Conservation (phyloP, 2,113 vertebrate genomes). For the Tylochromis polylepis region DNA sequence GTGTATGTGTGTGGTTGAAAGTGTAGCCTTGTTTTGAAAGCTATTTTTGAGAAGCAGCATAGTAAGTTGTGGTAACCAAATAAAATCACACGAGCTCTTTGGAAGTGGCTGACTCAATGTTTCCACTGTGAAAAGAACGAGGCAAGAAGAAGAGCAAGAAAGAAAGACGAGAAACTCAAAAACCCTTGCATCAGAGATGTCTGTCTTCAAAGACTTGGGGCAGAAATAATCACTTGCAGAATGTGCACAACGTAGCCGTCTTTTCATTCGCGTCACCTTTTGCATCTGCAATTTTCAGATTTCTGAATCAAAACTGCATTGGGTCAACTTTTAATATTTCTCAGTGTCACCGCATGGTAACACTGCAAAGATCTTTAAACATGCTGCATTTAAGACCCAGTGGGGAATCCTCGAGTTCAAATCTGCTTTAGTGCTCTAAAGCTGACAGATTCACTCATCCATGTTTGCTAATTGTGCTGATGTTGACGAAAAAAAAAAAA, state of each 20-base stretch:
- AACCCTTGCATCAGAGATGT: neutral
- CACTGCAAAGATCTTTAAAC: rapidly evolving
- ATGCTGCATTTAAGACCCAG: neutral
- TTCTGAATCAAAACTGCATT: neutral
- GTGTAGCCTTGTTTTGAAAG: constrained; percentile 43
- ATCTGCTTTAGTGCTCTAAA: neutral
- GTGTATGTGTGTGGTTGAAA: neutral
- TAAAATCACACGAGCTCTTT: constrained; percentile 59
- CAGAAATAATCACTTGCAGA: neutral
- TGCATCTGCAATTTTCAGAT: neutral
- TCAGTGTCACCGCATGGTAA: neutral
- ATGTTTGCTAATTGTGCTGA: neutral
- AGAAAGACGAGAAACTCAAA: neutral
- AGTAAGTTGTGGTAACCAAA: constrained; percentile 63
- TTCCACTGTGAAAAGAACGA: constrained; percentile 41
- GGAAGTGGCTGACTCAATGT: constrained; percentile 41
- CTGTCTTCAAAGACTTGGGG: neutral
- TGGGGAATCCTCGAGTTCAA: neutral
- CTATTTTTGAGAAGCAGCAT: constrained; percentile 58
- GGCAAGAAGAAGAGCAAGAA: constrained; percentile 14
- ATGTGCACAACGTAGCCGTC: neutral
- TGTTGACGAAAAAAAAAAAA: rapidly evolving
- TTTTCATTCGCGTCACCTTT: neutral
- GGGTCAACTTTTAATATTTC: neutral
- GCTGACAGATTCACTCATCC: neutral